Evolutionary conservation across 1,140 invertebrate species (phyloP).

Genomic region (Drosophila bocqueti): DNA sequence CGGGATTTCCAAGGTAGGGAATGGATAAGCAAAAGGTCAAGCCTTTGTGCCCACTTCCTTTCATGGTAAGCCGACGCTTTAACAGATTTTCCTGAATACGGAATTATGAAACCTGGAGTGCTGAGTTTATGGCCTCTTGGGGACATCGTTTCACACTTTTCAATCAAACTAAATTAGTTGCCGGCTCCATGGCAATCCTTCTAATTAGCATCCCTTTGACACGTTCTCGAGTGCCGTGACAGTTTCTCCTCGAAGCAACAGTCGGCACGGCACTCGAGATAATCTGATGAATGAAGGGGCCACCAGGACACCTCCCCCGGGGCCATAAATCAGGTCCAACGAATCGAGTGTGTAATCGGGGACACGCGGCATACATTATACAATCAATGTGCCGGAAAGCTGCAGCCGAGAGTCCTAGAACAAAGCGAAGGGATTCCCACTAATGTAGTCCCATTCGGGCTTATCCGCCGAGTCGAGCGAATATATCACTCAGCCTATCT

Average conservation of each 20-base stretch:
- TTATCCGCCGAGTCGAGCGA: conserved; percentile 31
- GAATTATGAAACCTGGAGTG: too few relatives aligned
- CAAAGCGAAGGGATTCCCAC: conserved; percentile 29
- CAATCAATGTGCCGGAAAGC: conserved; percentile 36
- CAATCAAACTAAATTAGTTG: conserved; percentile 38
- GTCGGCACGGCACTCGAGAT: neutral
- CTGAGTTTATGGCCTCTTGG: neutral
- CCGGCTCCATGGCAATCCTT: conserved; percentile 13
- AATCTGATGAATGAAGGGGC: conserved; percentile 17
- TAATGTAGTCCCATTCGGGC: conserved; percentile 49
- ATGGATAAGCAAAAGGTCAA: conserved; percentile 1
- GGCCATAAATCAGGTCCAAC: conserved; percentile 34
- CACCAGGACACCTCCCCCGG: neutral
- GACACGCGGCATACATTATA: conserved; percentile 37
- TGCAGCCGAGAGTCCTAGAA: conserved; percentile 15
- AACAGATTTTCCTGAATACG: neutral
- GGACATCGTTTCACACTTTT: conserved; percentile 14
- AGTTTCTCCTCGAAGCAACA: conserved; percentile 10
- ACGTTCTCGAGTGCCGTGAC: neutral
- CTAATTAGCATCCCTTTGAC: conserved; percentile 22
- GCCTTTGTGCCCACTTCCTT: conserved; percentile 4
- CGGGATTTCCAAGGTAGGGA: neutral
- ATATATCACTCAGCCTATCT: conserved; percentile 50
- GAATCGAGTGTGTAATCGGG: conserved; percentile 25
- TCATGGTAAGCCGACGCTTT: conserved; percentile 2